phyloP scores from a whole-genome alignment of 2,888 invertebrate genomes.

The Drosophila ustulata region DNA sequence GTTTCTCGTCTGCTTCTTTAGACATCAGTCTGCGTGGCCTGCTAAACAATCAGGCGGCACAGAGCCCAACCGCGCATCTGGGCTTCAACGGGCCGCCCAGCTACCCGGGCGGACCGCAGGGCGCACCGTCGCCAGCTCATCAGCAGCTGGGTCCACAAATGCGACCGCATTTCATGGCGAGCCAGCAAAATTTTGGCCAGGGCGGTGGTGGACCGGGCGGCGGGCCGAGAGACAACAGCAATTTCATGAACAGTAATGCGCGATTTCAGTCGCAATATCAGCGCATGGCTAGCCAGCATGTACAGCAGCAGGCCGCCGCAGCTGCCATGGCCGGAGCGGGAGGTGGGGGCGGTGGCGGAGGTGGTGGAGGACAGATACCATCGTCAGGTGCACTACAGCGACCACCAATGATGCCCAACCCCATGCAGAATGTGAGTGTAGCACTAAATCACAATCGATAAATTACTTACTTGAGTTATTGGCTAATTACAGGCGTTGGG shows the following conservation, averaged over 20 bases:
- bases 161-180: conserved; percentile 85
- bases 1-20: conserved; percentile 38
- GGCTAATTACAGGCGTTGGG: conserved; percentile 80
- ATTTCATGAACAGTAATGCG: conserved; percentile 85
- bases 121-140: conserved; percentile 83
- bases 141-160: conserved; percentile 83
- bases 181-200: conserved; percentile 84
- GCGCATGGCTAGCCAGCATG: conserved; percentile 86
- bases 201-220: conserved; percentile 80
- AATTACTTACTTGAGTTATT: conserved; percentile 2
- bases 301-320: conserved; percentile 86
- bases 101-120: conserved; percentile 84
- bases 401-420: conserved; percentile 84
- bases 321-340: conserved; percentile 83
- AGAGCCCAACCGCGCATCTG: conserved; percentile 84
- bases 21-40: conserved; percentile 85
- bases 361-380: conserved; percentile 81
- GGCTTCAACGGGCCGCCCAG: conserved; percentile 84
- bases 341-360: conserved; percentile 71
- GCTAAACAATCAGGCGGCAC: conserved; percentile 85
- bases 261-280: conserved; percentile 84
- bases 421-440: conserved; percentile 85
- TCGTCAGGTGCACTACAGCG: conserved; percentile 82
- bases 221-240: conserved; percentile 84
- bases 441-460: conserved; percentile 1